Conservation (phyloP, 1,140 invertebrate species). For the Sycophaga agraensis region DNA sequence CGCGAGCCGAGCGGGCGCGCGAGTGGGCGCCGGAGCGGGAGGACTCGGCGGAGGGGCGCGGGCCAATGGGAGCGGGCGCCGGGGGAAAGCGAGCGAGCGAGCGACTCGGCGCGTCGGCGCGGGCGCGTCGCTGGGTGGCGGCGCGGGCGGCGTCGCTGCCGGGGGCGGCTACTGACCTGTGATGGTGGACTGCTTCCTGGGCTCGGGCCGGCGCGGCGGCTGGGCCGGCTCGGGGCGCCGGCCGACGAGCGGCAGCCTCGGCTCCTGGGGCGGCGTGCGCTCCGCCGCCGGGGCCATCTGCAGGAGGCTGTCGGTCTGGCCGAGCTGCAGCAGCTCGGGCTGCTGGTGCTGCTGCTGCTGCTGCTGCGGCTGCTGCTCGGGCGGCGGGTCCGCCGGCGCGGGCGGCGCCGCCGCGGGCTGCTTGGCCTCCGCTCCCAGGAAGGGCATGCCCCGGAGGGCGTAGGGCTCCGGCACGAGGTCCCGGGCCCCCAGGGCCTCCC, state of each 20-base stretch:
- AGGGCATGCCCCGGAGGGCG: slow-evolving; percentile 52
- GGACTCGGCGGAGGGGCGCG: too few relatives aligned
- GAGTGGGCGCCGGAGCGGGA: too few relatives aligned
- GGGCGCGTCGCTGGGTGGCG: too few relatives aligned
- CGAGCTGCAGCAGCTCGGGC: too few relatives aligned
- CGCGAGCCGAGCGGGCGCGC: too few relatives aligned
- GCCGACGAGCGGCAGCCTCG: slow-evolving; percentile 47
- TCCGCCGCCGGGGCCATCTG: slow-evolving; percentile 32
- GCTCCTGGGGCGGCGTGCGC: slow-evolving; percentile 47
- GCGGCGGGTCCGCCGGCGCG: not conserved
- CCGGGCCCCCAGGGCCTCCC: slow-evolving; percentile 44
- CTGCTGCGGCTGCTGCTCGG: slow-evolving; percentile 50
- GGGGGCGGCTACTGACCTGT: slow-evolving; percentile 43
- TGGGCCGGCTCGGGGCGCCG: too few relatives aligned
- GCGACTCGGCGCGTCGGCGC: too few relatives aligned
- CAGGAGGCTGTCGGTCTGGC: too few relatives aligned
- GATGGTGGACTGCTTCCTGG: slow-evolving; percentile 50
- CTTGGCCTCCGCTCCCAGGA: slow-evolving; percentile 46
- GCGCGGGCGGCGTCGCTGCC: not conserved
- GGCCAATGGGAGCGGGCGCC: too few relatives aligned
- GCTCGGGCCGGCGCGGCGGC: too few relatives aligned
- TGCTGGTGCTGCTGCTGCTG: slow-evolving; percentile 44
- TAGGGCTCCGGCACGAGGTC: slow-evolving; percentile 55
- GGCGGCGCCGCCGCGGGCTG: slow-evolving; percentile 40
- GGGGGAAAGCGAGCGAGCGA: too few relatives aligned